Base-by-base conservation (phyloP, 1,140 invertebrate species). In the Lineus longissimus region DNA sequence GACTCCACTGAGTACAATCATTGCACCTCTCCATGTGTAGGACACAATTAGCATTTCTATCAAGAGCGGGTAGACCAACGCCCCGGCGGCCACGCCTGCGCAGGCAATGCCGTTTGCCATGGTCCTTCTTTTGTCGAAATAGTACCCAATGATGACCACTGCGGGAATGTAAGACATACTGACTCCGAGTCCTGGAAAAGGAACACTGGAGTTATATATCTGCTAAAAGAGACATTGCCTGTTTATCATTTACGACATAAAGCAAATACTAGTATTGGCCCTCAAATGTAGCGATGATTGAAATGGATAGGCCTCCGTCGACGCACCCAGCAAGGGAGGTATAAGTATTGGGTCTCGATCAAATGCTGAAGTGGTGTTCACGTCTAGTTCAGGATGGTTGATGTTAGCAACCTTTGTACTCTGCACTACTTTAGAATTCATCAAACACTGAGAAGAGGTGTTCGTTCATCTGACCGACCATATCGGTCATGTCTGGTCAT, bases 91-190 rank as follows among this genome's bases (percentile, higher is more conserved):
- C 9, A 62, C 64, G 17, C 72, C 74, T 54, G 70, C 63, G 11
- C 71, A 65, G 2, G 91, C 89, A 51, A 95, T 88, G n/a, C 92
- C 92, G 0, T 92, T 94, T 0, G 93, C 93, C 36, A 95, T 77
- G 1, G 91, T 91, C 58, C 93, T 82, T 86, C 89, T 91, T 81
- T 88, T 89, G 78, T 94, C 91, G 78, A 95, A 95, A 83, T 95
- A 95, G 82, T 92, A 93, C 9, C 91, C 91, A 0, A 92, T 88
- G 2, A 76, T 57, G 30, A 72, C 66, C 1, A 67, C 60, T n/a
- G 65, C 40, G 0, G 92, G 89, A 2, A 94, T 91, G 73, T 90
- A 91, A 71, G 91, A 91, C 27, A 93, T 79, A 60, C 90, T 89
- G 60, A 94, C 81, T 6, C 92, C 92, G 68, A 93, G 89, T 1